Percentiles rank a stretch among this genome's conserved stretches.
Evolutionary conservation across 2,113 vertebrate species (phyloP).

Genomic region (Rynchops niger): DNA sequence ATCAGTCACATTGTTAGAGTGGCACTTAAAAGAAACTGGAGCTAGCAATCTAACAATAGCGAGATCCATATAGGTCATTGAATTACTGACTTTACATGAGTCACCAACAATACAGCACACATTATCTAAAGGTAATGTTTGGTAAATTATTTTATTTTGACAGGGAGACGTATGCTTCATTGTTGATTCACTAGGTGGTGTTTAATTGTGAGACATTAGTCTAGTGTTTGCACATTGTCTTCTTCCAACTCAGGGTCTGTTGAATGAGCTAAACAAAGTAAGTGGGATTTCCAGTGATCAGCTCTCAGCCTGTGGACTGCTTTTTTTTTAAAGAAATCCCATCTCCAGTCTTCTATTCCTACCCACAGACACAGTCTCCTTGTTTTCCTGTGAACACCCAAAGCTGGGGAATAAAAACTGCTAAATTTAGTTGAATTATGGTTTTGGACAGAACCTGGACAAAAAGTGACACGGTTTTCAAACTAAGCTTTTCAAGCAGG

Average conservation of each 20-base stretch:
- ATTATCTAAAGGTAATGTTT: conserved; percentile 10
- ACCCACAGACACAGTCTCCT: background rate
- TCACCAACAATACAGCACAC: background rate
- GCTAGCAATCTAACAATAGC: conserved; percentile 35
- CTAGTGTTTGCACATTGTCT: background rate
- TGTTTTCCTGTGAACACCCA: background rate
- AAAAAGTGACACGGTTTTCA: background rate
- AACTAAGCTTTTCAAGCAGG: background rate
- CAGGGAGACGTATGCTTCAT: conserved; percentile 8
- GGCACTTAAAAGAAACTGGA: conserved; percentile 44
- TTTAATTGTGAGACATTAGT: background rate
- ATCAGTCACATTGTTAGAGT: conserved; percentile 37
- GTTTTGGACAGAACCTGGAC: background rate
- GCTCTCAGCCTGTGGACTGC: background rate
- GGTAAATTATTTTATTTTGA: background rate
- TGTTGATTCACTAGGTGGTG: conserved; percentile 31
- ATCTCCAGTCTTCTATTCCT: background rate
- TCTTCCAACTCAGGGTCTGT: background rate
- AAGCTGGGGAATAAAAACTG: background rate
- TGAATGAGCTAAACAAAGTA: background rate
- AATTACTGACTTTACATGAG: conserved; percentile 23
- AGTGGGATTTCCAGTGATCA: background rate
- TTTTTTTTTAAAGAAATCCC: background rate
- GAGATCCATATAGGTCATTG: conserved; percentile 43
- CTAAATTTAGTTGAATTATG: background rate